These are phyloP conservation scores for Penaeus monodon DNA, from an alignment of 2,888 invertebrate genomes.

Conservation along the genomic window DNA sequence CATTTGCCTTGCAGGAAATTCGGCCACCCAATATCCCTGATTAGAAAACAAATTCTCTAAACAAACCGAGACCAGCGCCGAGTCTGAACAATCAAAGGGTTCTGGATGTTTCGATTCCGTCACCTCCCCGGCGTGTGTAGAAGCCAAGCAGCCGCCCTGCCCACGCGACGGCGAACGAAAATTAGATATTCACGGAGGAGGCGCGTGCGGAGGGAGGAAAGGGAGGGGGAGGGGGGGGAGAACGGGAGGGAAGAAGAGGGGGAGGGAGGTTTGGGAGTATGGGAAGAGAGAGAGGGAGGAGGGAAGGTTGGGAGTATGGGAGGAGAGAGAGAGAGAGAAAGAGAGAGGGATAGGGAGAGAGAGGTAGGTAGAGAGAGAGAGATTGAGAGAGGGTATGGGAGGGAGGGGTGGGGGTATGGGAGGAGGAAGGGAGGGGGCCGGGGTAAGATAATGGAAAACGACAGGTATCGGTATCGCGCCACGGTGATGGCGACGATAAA, in stretches of 20 bases:
- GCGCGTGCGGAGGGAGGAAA: not conserved
- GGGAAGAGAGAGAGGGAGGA: too few species aligned
- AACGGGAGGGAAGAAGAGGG: not conserved
- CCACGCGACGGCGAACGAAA: too few species aligned
- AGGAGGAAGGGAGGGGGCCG: not conserved
- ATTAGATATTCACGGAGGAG: not conserved
- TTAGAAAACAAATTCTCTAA: too few species aligned
- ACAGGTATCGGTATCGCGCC: too few species aligned
- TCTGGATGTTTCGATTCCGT: not conserved
- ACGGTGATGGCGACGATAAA: too few species aligned
- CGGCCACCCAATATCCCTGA: too few species aligned
- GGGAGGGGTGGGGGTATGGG: not conserved
- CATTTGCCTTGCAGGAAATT: too few species aligned
- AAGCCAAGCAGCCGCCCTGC: too few species aligned
- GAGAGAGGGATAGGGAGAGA: not conserved
- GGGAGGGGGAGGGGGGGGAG: not conserved
- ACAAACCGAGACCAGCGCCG: too few species aligned
- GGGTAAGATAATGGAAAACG: too few species aligned
- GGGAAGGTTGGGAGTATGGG: not conserved
- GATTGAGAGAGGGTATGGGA: not conserved
- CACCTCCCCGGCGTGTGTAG: too few species aligned
- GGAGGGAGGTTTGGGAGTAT: fast-evolving
- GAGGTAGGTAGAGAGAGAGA: not conserved
- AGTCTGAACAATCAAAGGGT: not conserved
- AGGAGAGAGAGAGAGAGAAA: too few species aligned